Conservation (phyloP, 2,113 vertebrate genomes). For the Speoplatyrhinus poulsoni region DNA sequence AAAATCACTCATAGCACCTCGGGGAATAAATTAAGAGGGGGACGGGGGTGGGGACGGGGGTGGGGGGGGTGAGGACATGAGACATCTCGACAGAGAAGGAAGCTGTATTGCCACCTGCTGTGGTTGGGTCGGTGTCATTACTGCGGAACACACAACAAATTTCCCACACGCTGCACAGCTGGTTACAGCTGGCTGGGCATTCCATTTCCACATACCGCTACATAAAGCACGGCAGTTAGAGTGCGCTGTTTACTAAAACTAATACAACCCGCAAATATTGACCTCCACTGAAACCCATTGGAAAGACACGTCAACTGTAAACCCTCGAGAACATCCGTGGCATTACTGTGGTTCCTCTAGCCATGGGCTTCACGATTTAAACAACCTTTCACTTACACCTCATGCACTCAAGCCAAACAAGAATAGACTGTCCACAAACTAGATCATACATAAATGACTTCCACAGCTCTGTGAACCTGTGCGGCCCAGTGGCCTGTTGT, state of each 20-base stretch:
- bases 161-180: conserved; percentile 46
- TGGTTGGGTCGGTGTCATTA: conserved; percentile 58
- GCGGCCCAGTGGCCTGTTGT: conserved; percentile 37
- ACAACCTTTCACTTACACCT: conserved; percentile 44
- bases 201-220: conserved; percentile 50
- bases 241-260: conserved; percentile 57
- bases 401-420: conserved; percentile 43
- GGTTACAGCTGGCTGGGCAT: conserved; percentile 43
- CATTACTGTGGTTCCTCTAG: conserved; percentile 39
- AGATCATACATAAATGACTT: conserved; percentile 57
- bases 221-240: conserved; percentile 47
- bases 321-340: conserved; percentile 47
- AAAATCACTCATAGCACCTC: conserved; percentile 76
- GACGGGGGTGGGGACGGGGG: conserved; percentile 42
- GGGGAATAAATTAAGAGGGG: conserved; percentile 85
- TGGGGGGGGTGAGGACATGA: conserved; percentile 79
- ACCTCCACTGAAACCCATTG: conserved; percentile 49
- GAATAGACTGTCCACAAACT: conserved; percentile 43
- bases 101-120: conserved; percentile 84
- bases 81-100: conserved; percentile 81
- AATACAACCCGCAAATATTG: conserved; percentile 70
- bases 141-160: conserved; percentile 38
- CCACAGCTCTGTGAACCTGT: conserved; percentile 16
- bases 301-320: conserved; percentile 17
- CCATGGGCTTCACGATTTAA: conserved; percentile 57